A percentile compares a stretch with the other conserved stretches of the same genome.
Evolutionary conservation across 2,888 invertebrate species (phyloP).

Genomic region (Amphipyra berbera): DNA sequence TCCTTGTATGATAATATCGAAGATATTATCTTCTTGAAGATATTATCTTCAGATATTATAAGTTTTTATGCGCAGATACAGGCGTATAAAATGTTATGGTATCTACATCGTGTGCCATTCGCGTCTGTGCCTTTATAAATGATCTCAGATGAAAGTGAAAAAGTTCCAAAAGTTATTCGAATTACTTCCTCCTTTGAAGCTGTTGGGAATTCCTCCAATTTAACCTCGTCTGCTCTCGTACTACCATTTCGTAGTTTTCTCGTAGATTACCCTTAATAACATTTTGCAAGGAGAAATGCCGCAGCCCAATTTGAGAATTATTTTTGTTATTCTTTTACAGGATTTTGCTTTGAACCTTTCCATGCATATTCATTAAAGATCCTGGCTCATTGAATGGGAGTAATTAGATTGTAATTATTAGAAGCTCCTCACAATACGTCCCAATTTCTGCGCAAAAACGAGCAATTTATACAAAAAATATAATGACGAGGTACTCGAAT

Average conservation of each 20-base stretch:
- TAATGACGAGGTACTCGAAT: not conserved
- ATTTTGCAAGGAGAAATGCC: not conserved
- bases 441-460: conserved; percentile 1
- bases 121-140: too few relatives aligned
- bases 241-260: conserved; percentile 1
- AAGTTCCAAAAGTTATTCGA: conserved; percentile 1
- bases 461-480: not conserved
- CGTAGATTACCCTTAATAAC: conserved; percentile 1
- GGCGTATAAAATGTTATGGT: too few relatives aligned
- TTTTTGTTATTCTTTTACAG: not conserved
- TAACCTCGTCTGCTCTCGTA: not conserved
- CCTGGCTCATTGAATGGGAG: not conserved
- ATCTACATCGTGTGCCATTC: too few relatives aligned
- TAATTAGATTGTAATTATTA: not conserved
- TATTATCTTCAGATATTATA: too few relatives aligned
- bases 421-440: not conserved
- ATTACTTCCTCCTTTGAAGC: conserved; percentile 7
- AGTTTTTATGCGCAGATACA: too few relatives aligned
- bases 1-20: too few relatives aligned
- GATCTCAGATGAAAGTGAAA: conserved; percentile 1
- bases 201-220: not conserved
- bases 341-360: not conserved
- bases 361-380: conserved; percentile 5
- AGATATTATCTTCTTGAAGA: too few relatives aligned
- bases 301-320: not conserved